phyloP scores from a whole-genome alignment of 37 sponge, comb jelly and placozoan genomes.

The Chondrilla cf. caribensis region DNA sequence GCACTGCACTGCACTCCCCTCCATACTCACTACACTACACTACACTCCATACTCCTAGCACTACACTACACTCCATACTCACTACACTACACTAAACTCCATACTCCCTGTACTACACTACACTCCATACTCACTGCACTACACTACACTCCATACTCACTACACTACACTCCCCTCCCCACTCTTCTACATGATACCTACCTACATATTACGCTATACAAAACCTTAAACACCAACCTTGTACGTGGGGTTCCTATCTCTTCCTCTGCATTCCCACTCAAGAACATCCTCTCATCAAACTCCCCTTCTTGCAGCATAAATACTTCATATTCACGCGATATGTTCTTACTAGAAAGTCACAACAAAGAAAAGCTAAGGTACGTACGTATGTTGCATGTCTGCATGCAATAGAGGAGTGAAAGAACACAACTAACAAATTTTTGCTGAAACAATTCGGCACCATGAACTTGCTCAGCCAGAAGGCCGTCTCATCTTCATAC shows the following conservation, averaged over 20 bases:
- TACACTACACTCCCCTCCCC: too few species aligned
- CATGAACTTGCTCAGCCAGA: constrained; percentile 15
- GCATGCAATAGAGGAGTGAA: too few species aligned
- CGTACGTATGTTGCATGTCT: background rate
- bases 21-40: too few species aligned
- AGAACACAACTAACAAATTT: background rate
- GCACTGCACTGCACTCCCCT: too few species aligned
- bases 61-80: too few species aligned
- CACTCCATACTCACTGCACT: too few species aligned
- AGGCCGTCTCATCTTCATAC: background rate
- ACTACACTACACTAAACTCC: too few species aligned
- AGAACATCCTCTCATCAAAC: constrained; percentile 89
- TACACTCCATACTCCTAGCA: too few species aligned
- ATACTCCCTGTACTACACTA: too few species aligned
- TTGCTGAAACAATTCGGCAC: background rate
- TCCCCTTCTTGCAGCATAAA: constrained; percentile 72
- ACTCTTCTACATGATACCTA: background rate
- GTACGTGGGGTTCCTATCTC: constrained; percentile 74
- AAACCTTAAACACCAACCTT: background rate
- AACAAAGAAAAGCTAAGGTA: background rate
- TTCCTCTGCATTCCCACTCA: constrained; percentile 58
- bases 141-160: too few species aligned
- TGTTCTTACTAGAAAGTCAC: constrained; percentile 40
- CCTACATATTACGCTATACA: background rate
- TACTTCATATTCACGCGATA: constrained; percentile 69